These are phyloP conservation scores for Myripristis jacobus DNA, from an alignment of 2,797 vertebrate species.

Conservation along the genomic window DNA sequence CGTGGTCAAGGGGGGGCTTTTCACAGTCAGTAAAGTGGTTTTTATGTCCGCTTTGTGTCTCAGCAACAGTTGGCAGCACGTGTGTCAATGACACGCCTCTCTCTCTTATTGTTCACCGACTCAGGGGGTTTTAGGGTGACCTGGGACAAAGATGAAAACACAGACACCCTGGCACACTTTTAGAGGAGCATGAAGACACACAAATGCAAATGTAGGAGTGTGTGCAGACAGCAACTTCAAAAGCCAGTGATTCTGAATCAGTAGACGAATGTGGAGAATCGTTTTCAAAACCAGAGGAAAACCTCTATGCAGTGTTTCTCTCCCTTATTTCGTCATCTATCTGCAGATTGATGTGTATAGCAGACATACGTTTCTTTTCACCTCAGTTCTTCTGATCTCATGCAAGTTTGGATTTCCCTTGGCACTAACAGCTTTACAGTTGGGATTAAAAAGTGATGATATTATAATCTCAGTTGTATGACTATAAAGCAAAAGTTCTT, in stretches of 20 bases:
- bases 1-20: constrained; percentile 62
- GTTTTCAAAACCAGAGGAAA: not conserved
- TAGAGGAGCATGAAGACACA: constrained; percentile 18
- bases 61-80: constrained; percentile 95
- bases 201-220: constrained; percentile 20
- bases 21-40: constrained; percentile 80
- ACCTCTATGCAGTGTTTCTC: constrained; percentile 31
- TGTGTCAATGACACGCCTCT: constrained; percentile 85
- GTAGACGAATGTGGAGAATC: not conserved
- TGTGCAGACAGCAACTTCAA: too few relatives aligned
- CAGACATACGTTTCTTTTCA: constrained; percentile 29
- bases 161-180: constrained; percentile 52
- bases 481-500: constrained; percentile 58
- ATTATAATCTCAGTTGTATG: constrained; percentile 36
- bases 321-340: constrained; percentile 71
- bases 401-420: constrained; percentile 23
- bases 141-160: constrained; percentile 17
- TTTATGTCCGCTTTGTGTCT: constrained; percentile 82
- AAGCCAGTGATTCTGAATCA: not conserved
- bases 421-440: constrained; percentile 39
- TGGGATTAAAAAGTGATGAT: constrained; percentile 47
- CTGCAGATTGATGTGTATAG: constrained; percentile 21
- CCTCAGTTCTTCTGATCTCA: constrained; percentile 24
- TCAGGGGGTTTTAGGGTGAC: constrained; percentile 59
- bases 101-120: constrained; percentile 73